Evolutionary conservation across 2,888 invertebrate species (phyloP).

Genomic region (Dexiosoma caninum): DNA sequence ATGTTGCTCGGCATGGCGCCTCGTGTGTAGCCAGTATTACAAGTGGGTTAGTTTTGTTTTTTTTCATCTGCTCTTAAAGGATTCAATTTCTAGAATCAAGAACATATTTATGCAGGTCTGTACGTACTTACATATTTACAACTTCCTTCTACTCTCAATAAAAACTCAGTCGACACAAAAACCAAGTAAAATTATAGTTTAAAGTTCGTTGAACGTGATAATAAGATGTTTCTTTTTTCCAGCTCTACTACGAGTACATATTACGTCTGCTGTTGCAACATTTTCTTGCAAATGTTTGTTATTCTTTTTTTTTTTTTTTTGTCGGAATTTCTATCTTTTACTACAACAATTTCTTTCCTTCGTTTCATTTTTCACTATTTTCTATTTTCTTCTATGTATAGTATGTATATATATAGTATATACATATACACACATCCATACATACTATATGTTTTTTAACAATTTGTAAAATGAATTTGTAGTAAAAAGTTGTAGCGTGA

Average conservation of each 20-base stretch:
- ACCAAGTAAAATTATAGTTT: slow-evolving; percentile 22
- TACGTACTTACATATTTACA: no score
- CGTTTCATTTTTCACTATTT: slow-evolving; percentile 15
- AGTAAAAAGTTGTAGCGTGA: slow-evolving; percentile 32
- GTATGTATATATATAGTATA: no score
- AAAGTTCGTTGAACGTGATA: slow-evolving; percentile 61
- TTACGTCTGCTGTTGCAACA: background rate
- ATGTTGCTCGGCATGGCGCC: no score
- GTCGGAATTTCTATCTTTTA: background rate
- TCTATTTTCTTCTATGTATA: background rate
- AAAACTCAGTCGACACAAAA: background rate
- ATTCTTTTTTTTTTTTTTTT: background rate
- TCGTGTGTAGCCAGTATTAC: no score
- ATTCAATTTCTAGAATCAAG: no score
- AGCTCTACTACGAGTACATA: slow-evolving; percentile 30
- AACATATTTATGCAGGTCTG: no score
- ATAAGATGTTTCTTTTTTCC: slow-evolving; percentile 3
- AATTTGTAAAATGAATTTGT: slow-evolving; percentile 1
- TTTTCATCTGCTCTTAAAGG: no score
- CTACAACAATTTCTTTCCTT: slow-evolving; percentile 1
- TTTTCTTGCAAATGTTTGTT: slow-evolving; percentile 16
- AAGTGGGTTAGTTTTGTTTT: no score
- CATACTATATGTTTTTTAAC: background rate
- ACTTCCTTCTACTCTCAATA: background rate
- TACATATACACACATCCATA: no score